Evolutionary conservation across 2,797 vertebrate genomes (phyloP).

Genomic region (Bryconaethiops microstoma): DNA sequence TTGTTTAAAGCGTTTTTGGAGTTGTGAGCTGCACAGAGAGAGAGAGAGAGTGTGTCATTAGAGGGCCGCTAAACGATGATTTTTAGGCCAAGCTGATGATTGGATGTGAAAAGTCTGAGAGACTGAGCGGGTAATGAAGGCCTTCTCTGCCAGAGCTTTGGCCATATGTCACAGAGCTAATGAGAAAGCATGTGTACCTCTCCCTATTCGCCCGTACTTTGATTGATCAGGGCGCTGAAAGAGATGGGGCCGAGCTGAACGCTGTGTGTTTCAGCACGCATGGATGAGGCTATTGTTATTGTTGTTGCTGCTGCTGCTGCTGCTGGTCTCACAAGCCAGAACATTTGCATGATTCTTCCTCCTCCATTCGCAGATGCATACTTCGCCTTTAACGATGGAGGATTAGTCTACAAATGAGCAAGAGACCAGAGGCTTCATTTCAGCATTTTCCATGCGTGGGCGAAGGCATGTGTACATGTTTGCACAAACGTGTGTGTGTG

Average conservation of each 20-base stretch:
- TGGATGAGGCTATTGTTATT: neutral
- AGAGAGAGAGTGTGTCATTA: conserved; percentile 25
- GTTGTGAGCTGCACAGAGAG: neutral
- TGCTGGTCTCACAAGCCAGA: neutral
- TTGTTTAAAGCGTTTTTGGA: conserved; percentile 5
- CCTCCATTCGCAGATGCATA: neutral
- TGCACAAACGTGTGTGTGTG: too few relatives aligned
- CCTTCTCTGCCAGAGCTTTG: conserved; percentile 8
- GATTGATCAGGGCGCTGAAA: conserved; percentile 9
- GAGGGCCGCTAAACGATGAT: conserved; percentile 16
- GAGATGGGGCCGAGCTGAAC: neutral
- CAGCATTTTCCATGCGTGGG: neutral
- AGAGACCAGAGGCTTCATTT: neutral
- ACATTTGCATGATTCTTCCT: neutral
- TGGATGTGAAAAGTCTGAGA: conserved; percentile 25
- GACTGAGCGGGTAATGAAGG: conserved; percentile 27
- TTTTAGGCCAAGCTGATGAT: conserved; percentile 36
- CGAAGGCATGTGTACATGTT: neutral
- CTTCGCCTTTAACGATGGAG: neutral
- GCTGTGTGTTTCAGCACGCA: neutral
- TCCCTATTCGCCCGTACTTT: neutral
- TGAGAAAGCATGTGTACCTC: neutral
- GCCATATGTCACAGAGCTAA: conserved; percentile 9
- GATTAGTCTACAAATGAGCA: neutral
- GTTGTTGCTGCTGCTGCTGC: neutral